Evolutionary conservation across 2,888 invertebrate species (phyloP).

Genomic region (Dicranocentrus wangi): DNA sequence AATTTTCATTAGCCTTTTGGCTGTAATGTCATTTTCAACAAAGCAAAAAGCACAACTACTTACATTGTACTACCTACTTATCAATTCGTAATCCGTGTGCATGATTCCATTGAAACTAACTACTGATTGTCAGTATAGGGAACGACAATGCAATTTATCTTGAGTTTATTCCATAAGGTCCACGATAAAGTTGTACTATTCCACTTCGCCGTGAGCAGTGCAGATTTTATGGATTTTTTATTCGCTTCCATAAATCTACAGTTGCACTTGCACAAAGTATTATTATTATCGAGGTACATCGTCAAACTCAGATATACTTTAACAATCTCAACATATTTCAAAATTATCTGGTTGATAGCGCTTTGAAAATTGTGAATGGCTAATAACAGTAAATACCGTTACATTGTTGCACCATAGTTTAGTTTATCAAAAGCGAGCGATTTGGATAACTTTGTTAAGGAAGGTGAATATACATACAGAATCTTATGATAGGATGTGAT

Average conservation of each 20-base stretch:
- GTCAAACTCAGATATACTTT: not conserved
- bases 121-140: too few species aligned
- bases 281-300: constrained; percentile 2
- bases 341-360: constrained; percentile 16
- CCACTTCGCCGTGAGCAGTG: constrained; percentile 29
- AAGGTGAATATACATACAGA: too few species aligned
- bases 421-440: not conserved
- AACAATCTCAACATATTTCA: constrained; percentile 2
- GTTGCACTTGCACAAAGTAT: constrained; percentile 20
- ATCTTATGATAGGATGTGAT: too few species aligned
- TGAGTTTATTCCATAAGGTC: too few species aligned
- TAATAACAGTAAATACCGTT: constrained; percentile 41
- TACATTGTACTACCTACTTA: too few species aligned
- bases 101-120: too few species aligned
- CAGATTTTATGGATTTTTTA: constrained; percentile 36
- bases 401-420: constrained; percentile 46
- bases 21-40: too few species aligned
- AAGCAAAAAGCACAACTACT: too few species aligned
- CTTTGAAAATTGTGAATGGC: constrained; percentile 41
- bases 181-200: too few species aligned
- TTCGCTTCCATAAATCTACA: constrained; percentile 28
- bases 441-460: constrained; percentile 13
- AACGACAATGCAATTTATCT: too few species aligned
- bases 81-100: too few species aligned
- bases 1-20: too few species aligned